Percentiles rank a stretch among this genome's conserved stretches.
These are phyloP conservation scores for Chrysomallon squamiferum DNA, from an alignment of 1,140 invertebrate genomes.

Conservation along the genomic window DNA sequence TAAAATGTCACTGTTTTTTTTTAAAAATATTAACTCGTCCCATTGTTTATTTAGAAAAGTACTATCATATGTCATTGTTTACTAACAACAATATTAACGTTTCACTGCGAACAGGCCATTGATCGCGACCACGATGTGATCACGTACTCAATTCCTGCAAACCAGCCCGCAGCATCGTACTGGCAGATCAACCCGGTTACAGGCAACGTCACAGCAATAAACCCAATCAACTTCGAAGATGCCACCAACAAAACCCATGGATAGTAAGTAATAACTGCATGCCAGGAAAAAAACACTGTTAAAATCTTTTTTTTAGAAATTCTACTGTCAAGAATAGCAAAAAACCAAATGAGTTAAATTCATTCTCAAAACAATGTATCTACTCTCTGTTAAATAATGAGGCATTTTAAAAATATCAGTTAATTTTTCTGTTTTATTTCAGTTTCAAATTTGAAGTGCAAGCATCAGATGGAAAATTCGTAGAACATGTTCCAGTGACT, in stretches of 20 bases:
- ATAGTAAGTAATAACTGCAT: slow-evolving; percentile 28
- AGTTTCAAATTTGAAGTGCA: slow-evolving; percentile 36
- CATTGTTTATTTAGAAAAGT: no score
- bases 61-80: no score
- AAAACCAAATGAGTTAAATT: no score
- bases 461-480: slow-evolving; percentile 31
- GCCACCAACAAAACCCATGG: slow-evolving; percentile 14
- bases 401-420: background rate
- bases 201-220: slow-evolving; percentile 39
- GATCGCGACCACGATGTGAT: slow-evolving; percentile 34
- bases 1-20: no score
- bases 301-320: no score
- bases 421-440: slow-evolving; percentile 8
- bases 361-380: no score
- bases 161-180: background rate
- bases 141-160: slow-evolving; percentile 12
- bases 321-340: no score
- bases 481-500: slow-evolving; percentile 62
- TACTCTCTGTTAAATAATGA: no score
- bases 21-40: no score
- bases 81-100: no score
- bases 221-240: slow-evolving; percentile 26
- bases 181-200: slow-evolving; percentile 30
- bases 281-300: no score
- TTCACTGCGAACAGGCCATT: no score